Conservation (phyloP, 2,113 vertebrate species). For the Budorcas taxicolor region DNA sequence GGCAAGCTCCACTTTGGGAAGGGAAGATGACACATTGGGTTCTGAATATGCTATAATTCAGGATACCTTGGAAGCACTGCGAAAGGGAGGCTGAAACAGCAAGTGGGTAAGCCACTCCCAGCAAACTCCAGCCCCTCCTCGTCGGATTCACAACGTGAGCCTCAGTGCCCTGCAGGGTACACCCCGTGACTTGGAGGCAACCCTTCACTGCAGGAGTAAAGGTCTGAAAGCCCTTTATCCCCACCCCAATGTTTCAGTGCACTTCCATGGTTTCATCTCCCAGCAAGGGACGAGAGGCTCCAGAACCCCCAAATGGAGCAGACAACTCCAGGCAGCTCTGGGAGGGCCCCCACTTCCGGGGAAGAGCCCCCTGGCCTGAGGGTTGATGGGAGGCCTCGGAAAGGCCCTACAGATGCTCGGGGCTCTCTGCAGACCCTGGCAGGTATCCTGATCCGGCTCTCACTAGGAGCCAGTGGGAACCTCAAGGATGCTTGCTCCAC, state of each 20-base stretch:
- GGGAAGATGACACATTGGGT: background rate
- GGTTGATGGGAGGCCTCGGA: accelerated
- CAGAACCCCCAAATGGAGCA: background rate
- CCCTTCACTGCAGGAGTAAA: background rate
- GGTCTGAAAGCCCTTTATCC: background rate
- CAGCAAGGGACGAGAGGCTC: background rate
- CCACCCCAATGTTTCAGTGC: background rate
- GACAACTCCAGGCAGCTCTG: background rate
- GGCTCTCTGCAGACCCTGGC: background rate
- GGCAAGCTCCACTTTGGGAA: background rate
- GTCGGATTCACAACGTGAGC: background rate
- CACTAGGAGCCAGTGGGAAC: background rate
- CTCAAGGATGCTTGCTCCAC: background rate
- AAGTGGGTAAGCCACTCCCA: background rate
- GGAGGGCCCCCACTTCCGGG: background rate
- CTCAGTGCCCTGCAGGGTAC: background rate
- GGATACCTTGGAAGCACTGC: background rate
- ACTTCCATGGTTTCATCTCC: background rate
- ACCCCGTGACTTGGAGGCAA: background rate
- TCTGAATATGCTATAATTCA: background rate
- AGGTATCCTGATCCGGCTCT: background rate
- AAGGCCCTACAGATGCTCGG: too few species aligned
- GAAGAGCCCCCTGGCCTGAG: background rate
- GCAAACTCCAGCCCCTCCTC: background rate
- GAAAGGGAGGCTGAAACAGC: background rate